These are phyloP conservation scores for Columba guinea DNA, from an alignment of 2,797 vertebrate genomes.

Conservation along the genomic window DNA sequence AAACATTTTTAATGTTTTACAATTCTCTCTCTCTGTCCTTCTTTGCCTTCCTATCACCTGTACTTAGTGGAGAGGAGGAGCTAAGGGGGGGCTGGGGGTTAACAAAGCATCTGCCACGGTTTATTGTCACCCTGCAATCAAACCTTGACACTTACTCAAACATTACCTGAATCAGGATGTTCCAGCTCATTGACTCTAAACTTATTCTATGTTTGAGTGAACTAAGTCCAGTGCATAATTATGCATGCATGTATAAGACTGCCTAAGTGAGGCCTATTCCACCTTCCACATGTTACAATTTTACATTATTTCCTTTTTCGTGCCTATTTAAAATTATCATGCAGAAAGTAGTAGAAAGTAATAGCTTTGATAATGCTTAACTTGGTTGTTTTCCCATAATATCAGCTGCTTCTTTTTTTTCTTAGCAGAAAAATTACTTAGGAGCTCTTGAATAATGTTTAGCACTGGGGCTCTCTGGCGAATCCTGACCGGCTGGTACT, in stretches of 20 bases:
- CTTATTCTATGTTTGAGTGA: conserved; percentile 4
- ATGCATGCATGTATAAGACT: not conserved
- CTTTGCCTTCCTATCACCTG: no score
- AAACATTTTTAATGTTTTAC: no score
- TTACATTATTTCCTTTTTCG: not conserved
- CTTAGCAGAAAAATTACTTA: not conserved
- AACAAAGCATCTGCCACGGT: no score
- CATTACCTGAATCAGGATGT: not conserved
- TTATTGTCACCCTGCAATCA: no score
- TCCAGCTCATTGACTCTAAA: conserved; percentile 41
- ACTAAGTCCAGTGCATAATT: not conserved
- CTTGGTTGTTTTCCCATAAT: not conserved
- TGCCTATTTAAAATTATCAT: not conserved
- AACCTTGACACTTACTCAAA: not conserved
- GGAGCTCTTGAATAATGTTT: not conserved
- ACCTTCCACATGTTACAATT: not conserved
- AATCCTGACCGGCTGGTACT: not conserved
- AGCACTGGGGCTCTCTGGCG: not conserved
- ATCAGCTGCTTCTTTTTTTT: not conserved
- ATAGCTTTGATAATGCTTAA: not conserved
- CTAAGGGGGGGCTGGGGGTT: no score
- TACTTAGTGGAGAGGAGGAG: no score
- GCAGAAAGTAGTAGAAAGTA: not conserved
- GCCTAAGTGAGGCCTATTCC: not conserved
- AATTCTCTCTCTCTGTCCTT: no score